A percentile compares a stretch with the other conserved stretches of the same genome.
Conservation (phyloP, 2,113 vertebrate genomes). For the Paramisgurnus dabryanus region DNA sequence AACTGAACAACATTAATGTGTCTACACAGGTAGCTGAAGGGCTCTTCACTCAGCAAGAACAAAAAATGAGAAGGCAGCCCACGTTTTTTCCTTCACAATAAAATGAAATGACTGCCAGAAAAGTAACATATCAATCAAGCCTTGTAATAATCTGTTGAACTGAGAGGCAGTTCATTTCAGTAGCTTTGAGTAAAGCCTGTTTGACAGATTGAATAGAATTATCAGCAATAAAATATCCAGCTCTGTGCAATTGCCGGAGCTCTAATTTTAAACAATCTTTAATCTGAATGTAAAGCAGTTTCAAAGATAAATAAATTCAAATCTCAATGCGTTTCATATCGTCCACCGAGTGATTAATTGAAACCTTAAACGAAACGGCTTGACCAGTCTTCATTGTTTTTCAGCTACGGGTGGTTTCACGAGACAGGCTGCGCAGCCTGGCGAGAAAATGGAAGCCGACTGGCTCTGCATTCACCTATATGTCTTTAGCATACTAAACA, state of each 20-base stretch:
- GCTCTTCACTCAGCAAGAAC: neutral
- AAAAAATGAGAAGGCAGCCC: neutral
- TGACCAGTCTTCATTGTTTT: conserved; percentile 16
- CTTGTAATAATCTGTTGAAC: conserved; percentile 12
- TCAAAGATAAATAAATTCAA: conserved; percentile 15
- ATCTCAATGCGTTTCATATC: neutral
- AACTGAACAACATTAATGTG: too few relatives aligned
- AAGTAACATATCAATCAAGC: conserved; percentile 1
- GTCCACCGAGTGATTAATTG: neutral
- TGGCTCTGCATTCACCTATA: neutral
- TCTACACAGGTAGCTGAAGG: too few relatives aligned
- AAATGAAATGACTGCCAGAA: conserved; percentile 5
- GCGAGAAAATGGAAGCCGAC: neutral
- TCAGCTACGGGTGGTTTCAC: neutral
- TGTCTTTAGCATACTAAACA: conserved; percentile 41
- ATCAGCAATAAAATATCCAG: neutral
- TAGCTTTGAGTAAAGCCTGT: neutral
- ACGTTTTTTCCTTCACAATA: neutral
- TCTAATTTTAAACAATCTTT: neutral
- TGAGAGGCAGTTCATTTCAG: neutral
- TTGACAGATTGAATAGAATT: conserved; percentile 18
- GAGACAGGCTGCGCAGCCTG: neutral
- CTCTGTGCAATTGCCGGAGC: neutral
- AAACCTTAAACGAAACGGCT: conserved; percentile 23
- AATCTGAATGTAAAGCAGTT: conserved; percentile 12